These are phyloP conservation scores for Drosophila subpulchrella DNA, from an alignment of 1,140 invertebrate genomes.

Conservation along the genomic window DNA sequence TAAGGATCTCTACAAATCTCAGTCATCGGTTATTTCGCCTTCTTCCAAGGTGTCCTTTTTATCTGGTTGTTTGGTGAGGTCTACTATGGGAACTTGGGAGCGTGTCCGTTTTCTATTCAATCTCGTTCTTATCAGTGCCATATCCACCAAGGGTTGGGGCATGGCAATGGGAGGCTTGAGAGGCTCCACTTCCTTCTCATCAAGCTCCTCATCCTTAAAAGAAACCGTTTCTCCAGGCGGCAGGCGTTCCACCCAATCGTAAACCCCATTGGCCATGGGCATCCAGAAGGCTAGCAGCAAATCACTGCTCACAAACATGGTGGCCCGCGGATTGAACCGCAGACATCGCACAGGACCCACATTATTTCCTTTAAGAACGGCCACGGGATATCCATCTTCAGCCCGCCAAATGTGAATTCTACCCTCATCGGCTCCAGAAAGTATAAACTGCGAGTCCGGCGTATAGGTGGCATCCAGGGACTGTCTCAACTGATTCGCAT, in stretches of 20 bases:
- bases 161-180: not conserved
- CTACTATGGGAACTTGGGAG: not conserved
- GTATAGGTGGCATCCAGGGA: conserved; percentile 34
- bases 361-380: conserved; percentile 31
- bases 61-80: not conserved
- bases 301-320: conserved; percentile 57
- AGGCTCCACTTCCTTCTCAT: not conserved
- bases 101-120: not conserved
- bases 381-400: conserved; percentile 16
- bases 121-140: too few species aligned
- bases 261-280: conserved; percentile 10
- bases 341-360: conserved; percentile 24
- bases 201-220: not conserved
- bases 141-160: conserved; percentile 1
- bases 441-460: conserved; percentile 55
- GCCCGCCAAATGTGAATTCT: conserved; percentile 53
- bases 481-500: conserved; percentile 18
- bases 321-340: conserved; percentile 44
- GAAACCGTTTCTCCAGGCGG: not conserved
- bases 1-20: conserved; percentile 1
- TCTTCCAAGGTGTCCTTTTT: conserved; percentile 16
- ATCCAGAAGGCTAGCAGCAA: conserved; percentile 48
- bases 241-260: conserved; percentile 15
- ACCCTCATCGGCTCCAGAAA: conserved; percentile 43
- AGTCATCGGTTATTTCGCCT: conserved; percentile 34